phyloP scores from a whole-genome alignment of 2,888 invertebrate genomes.

The Lithophane ornitopus region DNA sequence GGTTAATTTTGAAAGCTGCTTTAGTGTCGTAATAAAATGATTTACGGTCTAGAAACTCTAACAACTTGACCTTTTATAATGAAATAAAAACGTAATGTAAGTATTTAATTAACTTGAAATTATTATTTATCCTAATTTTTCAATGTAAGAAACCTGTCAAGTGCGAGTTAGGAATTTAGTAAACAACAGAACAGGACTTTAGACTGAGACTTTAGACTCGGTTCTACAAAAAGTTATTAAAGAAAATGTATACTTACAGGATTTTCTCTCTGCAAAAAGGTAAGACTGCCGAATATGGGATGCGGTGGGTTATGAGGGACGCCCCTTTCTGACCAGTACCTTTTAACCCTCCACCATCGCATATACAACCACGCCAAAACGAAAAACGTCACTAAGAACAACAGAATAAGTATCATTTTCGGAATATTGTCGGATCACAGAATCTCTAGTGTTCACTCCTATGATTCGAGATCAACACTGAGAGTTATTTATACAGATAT shows the following conservation, averaged over 20 bases:
- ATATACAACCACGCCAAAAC: constrained; percentile 49
- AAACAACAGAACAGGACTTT: no score
- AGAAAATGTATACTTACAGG: constrained; percentile 66
- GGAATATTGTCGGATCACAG: constrained; percentile 3
- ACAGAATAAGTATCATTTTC: constrained; percentile 42
- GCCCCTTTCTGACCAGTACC: constrained; percentile 71
- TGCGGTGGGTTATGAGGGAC: constrained; percentile 72
- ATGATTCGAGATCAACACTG: constrained; percentile 11
- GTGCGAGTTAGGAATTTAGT: neutral
- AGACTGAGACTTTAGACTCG: neutral
- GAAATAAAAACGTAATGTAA: constrained; percentile 9
- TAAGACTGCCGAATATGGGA: constrained; percentile 74
- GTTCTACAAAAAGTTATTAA: neutral
- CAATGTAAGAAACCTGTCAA: no score
- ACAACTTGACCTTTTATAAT: constrained; percentile 15
- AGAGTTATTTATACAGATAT: constrained; percentile 19
- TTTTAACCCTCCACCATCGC: constrained; percentile 66
- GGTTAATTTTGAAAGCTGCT: constrained; percentile 1
- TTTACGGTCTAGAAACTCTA: constrained; percentile 17
- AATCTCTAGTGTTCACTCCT: neutral
- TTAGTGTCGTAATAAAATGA: constrained; percentile 18
- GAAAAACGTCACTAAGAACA: constrained; percentile 12
- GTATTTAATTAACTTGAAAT: neutral
- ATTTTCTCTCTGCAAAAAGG: constrained; percentile 73
- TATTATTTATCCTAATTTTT: constrained; percentile 4